Evolutionary conservation across 2,113 vertebrate genomes (phyloP), one percentile per base, ranked within the genome.

Genomic region (Trinectes maculatus): DNA sequence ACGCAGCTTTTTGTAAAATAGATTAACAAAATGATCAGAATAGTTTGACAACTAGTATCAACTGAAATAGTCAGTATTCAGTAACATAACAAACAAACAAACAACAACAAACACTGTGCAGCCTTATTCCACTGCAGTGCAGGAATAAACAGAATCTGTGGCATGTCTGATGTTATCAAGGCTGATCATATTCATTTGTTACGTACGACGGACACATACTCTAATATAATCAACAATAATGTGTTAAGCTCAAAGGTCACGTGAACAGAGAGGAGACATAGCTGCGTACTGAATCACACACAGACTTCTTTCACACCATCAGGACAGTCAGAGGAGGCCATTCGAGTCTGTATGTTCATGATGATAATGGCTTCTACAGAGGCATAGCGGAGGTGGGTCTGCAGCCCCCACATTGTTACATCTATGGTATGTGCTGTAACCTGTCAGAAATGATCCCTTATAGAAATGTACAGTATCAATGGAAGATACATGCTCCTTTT

Each of bases 241-340:
- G 42, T 25, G 5, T 47, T 6, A 54, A n/a, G 31, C 24, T 47
- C 48, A 62, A 24, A 55, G 49, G 68, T 62, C 58, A 47, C 21
- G 10, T n/a, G 18, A 28, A 53, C 29, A 11, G 11, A 40, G 10
- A 11, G n/a, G 15, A 1, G 29, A 7, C 26, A 29, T 22, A 13
- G 39, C 6, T 44, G 28, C n/a, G 8, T 25, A n/a, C n/a, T n/a
- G n/a, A 21, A 29, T n/a, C 22, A 53, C 39, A 28, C 16, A 25
- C 36, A 71, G 29, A 72, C 54, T 11, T 25, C 28, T 36, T 29
- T n/a, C 26, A 39, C 56, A 59, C 74, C 24, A 74, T 74, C 19
- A 56, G 28, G 21, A 8, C 26, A n/a, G 44, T 51, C 52, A 22
- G 42, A 22, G 1, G 8, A 4, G 11, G 9, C 19, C 10, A 6